A percentile compares a stretch with the other conserved stretches of the same genome.
Conservation (phyloP, 2,797 vertebrate genomes). For the Scarus forsteni region DNA sequence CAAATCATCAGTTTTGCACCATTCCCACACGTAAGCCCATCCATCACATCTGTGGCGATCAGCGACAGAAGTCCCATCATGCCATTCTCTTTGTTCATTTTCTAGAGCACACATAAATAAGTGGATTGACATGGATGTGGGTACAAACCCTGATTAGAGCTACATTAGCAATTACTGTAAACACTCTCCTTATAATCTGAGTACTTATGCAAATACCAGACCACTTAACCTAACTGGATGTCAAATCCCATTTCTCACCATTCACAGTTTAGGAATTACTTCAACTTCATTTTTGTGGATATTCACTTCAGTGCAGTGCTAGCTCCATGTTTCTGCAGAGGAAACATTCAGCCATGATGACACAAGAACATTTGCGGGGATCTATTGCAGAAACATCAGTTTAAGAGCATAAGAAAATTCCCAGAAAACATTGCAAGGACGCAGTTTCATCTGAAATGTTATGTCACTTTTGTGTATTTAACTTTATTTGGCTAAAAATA, state of each 20-base stretch:
- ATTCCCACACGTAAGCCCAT: constrained; percentile 62
- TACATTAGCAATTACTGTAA: constrained; percentile 71
- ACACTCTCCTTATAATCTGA: constrained; percentile 31
- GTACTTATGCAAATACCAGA: constrained; percentile 31
- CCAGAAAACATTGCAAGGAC: background rate
- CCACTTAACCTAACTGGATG: constrained; percentile 10
- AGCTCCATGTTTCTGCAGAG: background rate
- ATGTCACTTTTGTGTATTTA: constrained; percentile 56
- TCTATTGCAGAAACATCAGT: background rate
- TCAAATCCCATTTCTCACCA: constrained; percentile 18
- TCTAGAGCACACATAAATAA: constrained; percentile 56
- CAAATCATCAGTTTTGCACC: constrained; percentile 46
- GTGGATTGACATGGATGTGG: constrained; percentile 54
- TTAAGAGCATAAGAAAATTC: background rate
- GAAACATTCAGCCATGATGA: background rate
- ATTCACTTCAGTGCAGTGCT: background rate
- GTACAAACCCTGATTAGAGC: constrained; percentile 58
- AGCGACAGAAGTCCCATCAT: constrained; percentile 26
- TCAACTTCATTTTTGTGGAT: background rate
- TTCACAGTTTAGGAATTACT: background rate
- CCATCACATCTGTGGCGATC: constrained; percentile 60
- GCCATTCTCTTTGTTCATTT: constrained; percentile 58
- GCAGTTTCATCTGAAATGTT: constrained; percentile 56
- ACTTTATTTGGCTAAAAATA: constrained; percentile 66
- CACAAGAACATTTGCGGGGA: background rate